phyloP scores from a whole-genome alignment of 1,140 invertebrate species.

The Augochlora pura region DNA sequence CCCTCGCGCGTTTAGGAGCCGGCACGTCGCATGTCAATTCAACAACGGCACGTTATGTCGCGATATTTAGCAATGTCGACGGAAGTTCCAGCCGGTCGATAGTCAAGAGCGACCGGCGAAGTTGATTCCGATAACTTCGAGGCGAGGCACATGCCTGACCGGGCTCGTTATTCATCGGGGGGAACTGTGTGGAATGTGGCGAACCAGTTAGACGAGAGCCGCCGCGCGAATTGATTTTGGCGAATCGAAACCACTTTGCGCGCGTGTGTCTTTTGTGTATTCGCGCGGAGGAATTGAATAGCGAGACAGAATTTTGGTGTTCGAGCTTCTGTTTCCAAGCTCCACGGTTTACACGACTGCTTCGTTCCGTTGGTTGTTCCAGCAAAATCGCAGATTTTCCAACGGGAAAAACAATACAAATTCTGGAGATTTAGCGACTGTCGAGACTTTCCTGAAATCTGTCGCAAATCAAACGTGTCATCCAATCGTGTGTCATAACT shows the following conservation, averaged over 20 bases:
- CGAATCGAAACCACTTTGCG: background rate
- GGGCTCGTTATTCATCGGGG: conserved; percentile 14
- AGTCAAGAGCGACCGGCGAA: background rate
- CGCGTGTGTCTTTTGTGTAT: background rate
- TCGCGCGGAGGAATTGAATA: background rate
- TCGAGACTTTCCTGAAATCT: too few relatives aligned
- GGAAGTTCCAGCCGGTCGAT: conserved; percentile 18
- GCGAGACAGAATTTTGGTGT: background rate
- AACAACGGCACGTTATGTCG: background rate
- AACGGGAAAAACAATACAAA: too few relatives aligned
- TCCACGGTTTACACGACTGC: background rate
- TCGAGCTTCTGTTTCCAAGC: background rate
- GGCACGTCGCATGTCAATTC: conserved; percentile 14
- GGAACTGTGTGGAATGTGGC: background rate
- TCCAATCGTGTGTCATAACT: too few relatives aligned
- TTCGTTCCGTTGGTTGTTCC: background rate
- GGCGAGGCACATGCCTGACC: background rate
- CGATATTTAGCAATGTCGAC: background rate
- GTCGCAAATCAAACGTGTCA: too few relatives aligned
- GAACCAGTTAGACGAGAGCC: background rate
- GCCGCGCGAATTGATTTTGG: conserved; percentile 33
- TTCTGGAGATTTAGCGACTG: too few relatives aligned
- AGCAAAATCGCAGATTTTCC: background rate
- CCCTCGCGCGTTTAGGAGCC: background rate
- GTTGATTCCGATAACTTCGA: background rate